These are phyloP conservation scores for Psilopogon haemacephalus DNA, from an alignment of 2,113 vertebrate species.

Conservation along the genomic window DNA sequence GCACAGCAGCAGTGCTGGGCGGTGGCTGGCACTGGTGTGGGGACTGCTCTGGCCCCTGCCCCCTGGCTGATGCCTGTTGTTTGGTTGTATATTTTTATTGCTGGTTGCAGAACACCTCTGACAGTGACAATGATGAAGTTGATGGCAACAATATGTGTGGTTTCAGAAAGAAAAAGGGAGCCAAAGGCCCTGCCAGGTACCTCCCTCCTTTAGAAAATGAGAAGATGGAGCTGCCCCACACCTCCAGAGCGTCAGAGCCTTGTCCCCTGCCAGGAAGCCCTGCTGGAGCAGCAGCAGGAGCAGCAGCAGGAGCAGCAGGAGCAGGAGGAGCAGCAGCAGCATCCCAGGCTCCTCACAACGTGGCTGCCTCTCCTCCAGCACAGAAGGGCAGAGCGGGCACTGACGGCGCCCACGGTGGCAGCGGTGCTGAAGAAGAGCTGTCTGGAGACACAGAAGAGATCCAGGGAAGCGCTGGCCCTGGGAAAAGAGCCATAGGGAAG, in stretches of 20 bases:
- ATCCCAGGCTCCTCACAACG: slow-evolving; percentile 45
- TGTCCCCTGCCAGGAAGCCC: background rate
- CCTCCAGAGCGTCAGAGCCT: slow-evolving; percentile 53
- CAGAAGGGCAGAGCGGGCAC: background rate
- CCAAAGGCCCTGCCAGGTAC: slow-evolving; percentile 70
- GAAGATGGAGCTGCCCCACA: slow-evolving; percentile 52
- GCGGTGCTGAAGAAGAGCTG: background rate
- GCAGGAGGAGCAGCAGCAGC: slow-evolving; percentile 8
- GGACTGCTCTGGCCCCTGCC: background rate
- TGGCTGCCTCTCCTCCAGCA: background rate
- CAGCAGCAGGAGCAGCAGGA: background rate
- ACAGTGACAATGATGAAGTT: slow-evolving; percentile 77
- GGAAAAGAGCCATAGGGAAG: background rate
- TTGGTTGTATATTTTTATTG: slow-evolving; percentile 65
- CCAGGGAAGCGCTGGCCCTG: background rate
- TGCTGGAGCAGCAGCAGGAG: background rate
- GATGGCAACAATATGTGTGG: slow-evolving; percentile 80
- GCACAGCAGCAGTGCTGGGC: background rate
- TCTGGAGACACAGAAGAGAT: background rate
- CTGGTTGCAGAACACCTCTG: slow-evolving; percentile 74
- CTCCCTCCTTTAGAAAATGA: slow-evolving; percentile 66
- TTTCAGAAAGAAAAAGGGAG: slow-evolving; percentile 76
- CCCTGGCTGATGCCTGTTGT: slow-evolving; percentile 10
- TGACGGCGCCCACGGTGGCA: background rate
- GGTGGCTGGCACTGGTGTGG: background rate